Evolutionary conservation across 2,113 vertebrate species (phyloP).

Genomic region (Monopterus albus): DNA sequence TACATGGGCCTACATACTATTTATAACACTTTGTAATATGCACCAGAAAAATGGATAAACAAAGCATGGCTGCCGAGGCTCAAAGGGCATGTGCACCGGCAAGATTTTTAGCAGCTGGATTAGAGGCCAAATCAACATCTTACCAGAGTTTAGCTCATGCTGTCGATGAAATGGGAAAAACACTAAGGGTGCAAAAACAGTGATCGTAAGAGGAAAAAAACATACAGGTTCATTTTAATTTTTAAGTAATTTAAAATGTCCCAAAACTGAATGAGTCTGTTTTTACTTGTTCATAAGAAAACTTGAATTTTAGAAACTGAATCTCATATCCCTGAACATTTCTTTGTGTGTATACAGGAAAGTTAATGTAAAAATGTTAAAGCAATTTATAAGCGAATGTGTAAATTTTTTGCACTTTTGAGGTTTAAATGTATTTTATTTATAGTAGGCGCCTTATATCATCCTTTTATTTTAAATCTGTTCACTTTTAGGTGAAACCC

Average conservation of each 20-base stretch:
- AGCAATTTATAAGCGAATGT: no score
- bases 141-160: constrained; percentile 51
- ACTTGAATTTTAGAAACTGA: no score
- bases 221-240: neutral
- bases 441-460: no score
- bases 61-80: constrained; percentile 57
- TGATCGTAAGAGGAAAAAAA: neutral
- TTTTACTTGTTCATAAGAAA: no score
- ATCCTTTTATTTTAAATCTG: neutral
- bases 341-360: no score
- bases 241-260: neutral
- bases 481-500: neutral
- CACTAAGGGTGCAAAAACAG: constrained; percentile 1
- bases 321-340: no score
- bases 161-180: constrained; percentile 5
- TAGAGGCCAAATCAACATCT: constrained; percentile 68
- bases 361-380: no score
- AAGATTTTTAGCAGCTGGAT: constrained; percentile 63
- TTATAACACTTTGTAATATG: constrained; percentile 77
- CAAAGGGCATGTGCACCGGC: constrained; percentile 49
- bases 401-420: no score
- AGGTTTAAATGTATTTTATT: neutral
- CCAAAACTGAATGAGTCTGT: neutral
- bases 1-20: constrained; percentile 74
- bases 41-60: constrained; percentile 74